Evolutionary conservation across 2,888 invertebrate genomes (phyloP).

Genomic region (Periphyllus acericola): DNA sequence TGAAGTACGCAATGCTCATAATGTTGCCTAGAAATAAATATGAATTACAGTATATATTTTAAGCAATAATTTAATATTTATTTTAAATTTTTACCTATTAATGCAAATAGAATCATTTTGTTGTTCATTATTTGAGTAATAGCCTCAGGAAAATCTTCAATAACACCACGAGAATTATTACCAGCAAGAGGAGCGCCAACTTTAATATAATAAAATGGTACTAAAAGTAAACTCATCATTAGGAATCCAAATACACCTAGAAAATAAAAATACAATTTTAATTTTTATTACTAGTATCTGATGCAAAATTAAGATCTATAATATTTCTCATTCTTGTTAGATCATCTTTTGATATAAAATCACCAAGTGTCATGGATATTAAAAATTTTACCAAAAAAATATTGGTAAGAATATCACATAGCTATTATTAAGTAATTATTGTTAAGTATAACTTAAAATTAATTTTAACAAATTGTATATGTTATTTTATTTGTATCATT

Average conservation of each 20-base stretch:
- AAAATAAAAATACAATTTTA: constrained; percentile 58
- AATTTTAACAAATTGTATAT: too few species aligned
- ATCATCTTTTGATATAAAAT: too few species aligned
- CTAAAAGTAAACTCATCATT: constrained; percentile 73
- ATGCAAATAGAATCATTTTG: constrained; percentile 73
- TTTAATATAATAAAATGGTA: constrained; percentile 84
- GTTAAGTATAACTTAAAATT: too few species aligned
- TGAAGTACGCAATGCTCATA: constrained; percentile 91
- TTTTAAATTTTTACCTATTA: constrained; percentile 71
- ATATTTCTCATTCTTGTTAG: background rate
- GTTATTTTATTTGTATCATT: too few species aligned
- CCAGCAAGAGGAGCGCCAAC: constrained; percentile 79
- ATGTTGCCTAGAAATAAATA: constrained; percentile 75
- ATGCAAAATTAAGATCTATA: background rate
- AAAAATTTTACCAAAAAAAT: background rate
- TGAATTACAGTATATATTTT: constrained; percentile 6
- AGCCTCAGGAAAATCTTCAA: constrained; percentile 89
- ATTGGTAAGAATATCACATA: too few species aligned
- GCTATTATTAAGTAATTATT: too few species aligned
- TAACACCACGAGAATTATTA: constrained; percentile 76
- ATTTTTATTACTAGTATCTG: background rate
- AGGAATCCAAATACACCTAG: constrained; percentile 77
- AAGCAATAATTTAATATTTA: background rate
- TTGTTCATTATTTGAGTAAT: constrained; percentile 82
- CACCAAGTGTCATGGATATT: too few species aligned